phyloP scores from a whole-genome alignment of 2,797 vertebrate genomes.

The Myripristis murdjan region DNA sequence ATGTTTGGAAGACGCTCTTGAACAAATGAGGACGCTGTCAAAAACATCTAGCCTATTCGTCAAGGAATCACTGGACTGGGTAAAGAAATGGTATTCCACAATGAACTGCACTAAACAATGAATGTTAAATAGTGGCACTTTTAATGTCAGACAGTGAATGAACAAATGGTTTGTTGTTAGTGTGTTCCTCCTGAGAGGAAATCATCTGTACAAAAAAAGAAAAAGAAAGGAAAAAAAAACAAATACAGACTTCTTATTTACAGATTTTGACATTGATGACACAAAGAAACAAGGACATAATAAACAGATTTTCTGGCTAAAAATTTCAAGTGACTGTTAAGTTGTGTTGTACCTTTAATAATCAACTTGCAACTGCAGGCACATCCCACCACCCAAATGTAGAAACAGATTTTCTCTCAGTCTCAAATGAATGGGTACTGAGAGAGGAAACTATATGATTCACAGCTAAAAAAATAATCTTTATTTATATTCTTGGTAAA shows the following conservation, averaged over 20 bases:
- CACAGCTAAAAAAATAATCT: no score
- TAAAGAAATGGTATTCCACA: not conserved
- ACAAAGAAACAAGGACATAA: not conserved
- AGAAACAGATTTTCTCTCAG: not conserved
- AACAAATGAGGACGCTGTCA: conserved; percentile 26
- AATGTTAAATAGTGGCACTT: no score
- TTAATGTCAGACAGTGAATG: no score
- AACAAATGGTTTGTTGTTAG: no score
- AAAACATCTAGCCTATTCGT: not conserved
- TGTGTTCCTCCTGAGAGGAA: not conserved
- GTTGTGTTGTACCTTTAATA: no score
- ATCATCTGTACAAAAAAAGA: not conserved
- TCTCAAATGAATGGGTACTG: not conserved
- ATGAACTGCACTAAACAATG: no score
- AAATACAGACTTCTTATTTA: no score
- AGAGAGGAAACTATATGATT: not conserved
- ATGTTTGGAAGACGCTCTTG: conserved; percentile 82
- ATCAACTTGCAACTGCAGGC: not conserved
- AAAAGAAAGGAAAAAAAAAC: no score
- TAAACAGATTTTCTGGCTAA: not conserved
- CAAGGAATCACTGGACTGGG: not conserved
- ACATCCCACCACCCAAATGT: not conserved
- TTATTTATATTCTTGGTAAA: no score
- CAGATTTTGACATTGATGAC: conserved; percentile 23
- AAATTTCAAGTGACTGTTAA: no score